Percentiles rank a stretch among this genome's conserved stretches.
Evolutionary conservation across 2,888 invertebrate species (phyloP).

Genomic region (Brachynemurus nebulosus): DNA sequence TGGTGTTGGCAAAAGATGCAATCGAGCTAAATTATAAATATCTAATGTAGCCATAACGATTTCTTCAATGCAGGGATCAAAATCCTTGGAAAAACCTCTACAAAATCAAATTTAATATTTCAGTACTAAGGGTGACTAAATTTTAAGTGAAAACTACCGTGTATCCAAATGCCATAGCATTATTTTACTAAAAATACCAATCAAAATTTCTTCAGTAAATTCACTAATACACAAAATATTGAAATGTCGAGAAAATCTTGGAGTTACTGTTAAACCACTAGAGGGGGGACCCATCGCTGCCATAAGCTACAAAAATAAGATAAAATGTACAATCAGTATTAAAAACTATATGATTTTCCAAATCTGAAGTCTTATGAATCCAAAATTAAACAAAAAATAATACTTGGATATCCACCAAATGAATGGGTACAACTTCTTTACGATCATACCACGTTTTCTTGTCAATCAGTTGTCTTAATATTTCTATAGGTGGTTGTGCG

Average conservation of each 20-base stretch:
- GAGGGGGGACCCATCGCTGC: conserved; percentile 78
- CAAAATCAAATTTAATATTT: too few species aligned
- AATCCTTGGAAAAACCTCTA: conserved; percentile 88
- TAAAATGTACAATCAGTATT: background rate
- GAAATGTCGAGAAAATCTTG: conserved; percentile 77
- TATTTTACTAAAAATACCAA: conserved; percentile 76
- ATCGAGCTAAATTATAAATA: conserved; percentile 70
- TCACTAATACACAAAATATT: conserved; percentile 76
- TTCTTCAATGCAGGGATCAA: conserved; percentile 83
- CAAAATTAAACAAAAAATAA: background rate
- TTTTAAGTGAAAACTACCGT: too few species aligned
- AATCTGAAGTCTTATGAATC: too few species aligned
- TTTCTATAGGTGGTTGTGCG: conserved; percentile 88
- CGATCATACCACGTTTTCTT: conserved; percentile 83
- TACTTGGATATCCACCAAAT: conserved; percentile 74
- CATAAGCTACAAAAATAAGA: conserved; percentile 45
- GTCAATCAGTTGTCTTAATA: conserved; percentile 81
- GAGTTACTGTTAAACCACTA: conserved; percentile 71
- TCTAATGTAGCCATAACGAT: conserved; percentile 75
- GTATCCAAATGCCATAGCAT: conserved; percentile 92
- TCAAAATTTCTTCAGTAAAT: conserved; percentile 72
- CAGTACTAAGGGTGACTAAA: too few species aligned
- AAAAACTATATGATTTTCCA: background rate
- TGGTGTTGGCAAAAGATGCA: conserved; percentile 81
- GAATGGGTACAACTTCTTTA: conserved; percentile 62